These are phyloP conservation scores for Drosophila anomalata DNA, from an alignment of 2,888 invertebrate genomes.

Conservation along the genomic window DNA sequence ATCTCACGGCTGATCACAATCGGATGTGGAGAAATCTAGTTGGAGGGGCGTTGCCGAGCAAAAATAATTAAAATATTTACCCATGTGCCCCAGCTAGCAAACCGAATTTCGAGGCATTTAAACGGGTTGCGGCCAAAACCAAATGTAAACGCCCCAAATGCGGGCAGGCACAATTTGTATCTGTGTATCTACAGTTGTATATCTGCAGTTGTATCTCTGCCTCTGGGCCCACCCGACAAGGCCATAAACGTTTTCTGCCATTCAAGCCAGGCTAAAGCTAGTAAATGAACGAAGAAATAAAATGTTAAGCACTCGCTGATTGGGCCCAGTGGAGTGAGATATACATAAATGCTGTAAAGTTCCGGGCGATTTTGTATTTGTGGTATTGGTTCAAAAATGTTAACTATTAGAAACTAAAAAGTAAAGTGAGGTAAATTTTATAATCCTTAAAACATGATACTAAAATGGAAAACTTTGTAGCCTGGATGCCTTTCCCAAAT, in stretches of 20 bases:
- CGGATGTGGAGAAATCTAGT: constrained; percentile 6
- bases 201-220: constrained; percentile 31
- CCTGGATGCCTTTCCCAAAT: constrained; percentile 21
- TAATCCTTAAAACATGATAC: neutral
- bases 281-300: constrained; percentile 32
- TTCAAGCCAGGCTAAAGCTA: constrained; percentile 2
- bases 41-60: constrained; percentile 47
- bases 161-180: constrained; percentile 24
- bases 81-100: constrained; percentile 24
- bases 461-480: constrained; percentile 33
- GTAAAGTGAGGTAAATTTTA: no score
- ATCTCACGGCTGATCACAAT: neutral
- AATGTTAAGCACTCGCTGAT: constrained; percentile 28
- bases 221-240: constrained; percentile 56
- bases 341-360: neutral
- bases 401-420: neutral
- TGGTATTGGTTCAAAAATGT: neutral
- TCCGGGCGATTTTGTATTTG: neutral
- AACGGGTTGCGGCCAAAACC: constrained; percentile 54
- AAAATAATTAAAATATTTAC: constrained; percentile 69
- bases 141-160: constrained; percentile 69
- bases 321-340: constrained; percentile 10
- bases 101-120: constrained; percentile 26
- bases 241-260: constrained; percentile 56
- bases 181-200: constrained; percentile 26